Evolutionary conservation across 2,888 invertebrate species (phyloP).

Genomic region (Acanthoscelides obtectus): DNA sequence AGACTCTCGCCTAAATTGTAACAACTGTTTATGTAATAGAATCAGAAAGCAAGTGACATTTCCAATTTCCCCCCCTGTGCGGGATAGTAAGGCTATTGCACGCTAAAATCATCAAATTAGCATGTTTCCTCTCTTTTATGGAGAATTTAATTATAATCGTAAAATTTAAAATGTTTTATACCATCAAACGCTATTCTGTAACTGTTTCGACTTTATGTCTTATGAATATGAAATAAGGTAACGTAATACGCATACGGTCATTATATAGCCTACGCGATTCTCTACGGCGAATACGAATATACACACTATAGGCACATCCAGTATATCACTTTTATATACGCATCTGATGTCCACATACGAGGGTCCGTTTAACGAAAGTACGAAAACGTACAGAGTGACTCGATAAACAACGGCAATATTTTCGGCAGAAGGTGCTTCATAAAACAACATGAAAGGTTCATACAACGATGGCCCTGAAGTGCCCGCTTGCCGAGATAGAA

Average conservation of each 20-base stretch:
- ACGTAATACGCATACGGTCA: not conserved
- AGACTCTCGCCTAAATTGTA: too few relatives aligned
- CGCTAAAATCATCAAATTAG: not conserved
- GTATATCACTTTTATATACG: not conserved
- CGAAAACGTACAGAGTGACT: too few relatives aligned
- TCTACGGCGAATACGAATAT: not conserved
- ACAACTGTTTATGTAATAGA: too few relatives aligned
- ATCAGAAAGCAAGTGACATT: not conserved
- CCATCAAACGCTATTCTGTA: not conserved
- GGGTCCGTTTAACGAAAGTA: not conserved
- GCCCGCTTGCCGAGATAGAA: too few relatives aligned
- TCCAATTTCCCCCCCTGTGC: not conserved
- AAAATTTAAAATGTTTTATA: slow-evolving; percentile 1
- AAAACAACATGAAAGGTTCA: too few relatives aligned
- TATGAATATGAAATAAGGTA: not conserved
- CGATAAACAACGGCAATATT: too few relatives aligned
- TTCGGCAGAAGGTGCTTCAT: too few relatives aligned
- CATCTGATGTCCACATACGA: not conserved
- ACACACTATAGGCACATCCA: not conserved
- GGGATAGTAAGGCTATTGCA: not conserved
- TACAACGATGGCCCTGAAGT: too few relatives aligned
- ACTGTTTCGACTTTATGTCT: not conserved
- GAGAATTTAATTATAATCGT: not conserved
- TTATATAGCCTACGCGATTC: not conserved
- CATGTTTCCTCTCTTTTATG: not conserved